Conservation (phyloP, 92 coral and sea anemone genomes). For the Parazoanthus swiftii region DNA sequence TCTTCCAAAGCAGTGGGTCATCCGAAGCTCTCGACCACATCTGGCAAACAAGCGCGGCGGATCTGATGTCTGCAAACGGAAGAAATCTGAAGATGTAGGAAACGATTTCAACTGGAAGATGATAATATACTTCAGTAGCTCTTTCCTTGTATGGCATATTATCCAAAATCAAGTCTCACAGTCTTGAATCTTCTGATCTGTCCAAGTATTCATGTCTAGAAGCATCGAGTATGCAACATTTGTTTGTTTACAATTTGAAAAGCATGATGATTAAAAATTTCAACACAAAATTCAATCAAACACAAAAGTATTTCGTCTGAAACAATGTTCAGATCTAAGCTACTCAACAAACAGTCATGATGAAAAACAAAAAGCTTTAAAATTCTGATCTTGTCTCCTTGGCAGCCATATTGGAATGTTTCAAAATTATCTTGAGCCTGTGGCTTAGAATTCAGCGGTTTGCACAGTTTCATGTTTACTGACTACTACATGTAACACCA, state of each 20-base stretch:
- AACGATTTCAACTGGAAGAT: constrained; percentile 71
- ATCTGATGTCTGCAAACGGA: constrained; percentile 57
- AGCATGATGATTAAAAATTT: too few relatives aligned
- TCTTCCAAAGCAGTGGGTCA: constrained; percentile 83
- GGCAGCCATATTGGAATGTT: not conserved
- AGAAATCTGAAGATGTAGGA: constrained; percentile 80
- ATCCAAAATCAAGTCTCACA: not conserved
- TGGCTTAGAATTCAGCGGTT: not conserved
- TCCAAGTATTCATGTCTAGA: not conserved
- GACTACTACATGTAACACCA: not conserved
- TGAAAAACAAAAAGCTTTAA: too few relatives aligned
- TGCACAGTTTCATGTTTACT: not conserved
- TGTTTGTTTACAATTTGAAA: not conserved
- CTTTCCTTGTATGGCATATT: constrained; percentile 15
- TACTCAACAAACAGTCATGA: too few relatives aligned
- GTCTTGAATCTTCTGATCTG: not conserved
- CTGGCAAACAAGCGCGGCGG: constrained; percentile 70
- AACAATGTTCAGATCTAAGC: too few relatives aligned
- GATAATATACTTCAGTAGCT: not conserved
- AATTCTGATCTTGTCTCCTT: too few relatives aligned
- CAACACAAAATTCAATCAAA: too few relatives aligned
- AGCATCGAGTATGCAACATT: not conserved
- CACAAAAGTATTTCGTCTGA: too few relatives aligned
- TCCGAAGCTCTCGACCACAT: constrained; percentile 80
- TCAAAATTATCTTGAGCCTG: not conserved